A percentile compares a stretch with the other conserved stretches of the same genome.
phyloP scores from a whole-genome alignment of 2,797 vertebrate species.

The Artibeus lituratus region DNA sequence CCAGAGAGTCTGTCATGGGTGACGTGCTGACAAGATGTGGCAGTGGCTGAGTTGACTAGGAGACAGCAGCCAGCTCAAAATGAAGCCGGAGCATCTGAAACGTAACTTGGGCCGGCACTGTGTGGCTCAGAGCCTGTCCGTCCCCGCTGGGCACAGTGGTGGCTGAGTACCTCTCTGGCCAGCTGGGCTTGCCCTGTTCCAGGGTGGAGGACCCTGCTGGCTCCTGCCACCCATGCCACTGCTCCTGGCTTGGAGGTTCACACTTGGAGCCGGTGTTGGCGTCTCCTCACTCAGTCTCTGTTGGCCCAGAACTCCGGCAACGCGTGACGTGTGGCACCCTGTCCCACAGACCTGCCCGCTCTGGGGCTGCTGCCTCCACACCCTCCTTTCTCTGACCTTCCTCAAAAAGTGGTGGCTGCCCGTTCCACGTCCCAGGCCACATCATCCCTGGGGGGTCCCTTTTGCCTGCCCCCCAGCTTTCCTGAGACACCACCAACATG shows the following conservation, averaged over 20 bases:
- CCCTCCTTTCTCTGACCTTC: background rate
- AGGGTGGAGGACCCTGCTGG: background rate
- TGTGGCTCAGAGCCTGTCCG: background rate
- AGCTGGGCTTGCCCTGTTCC: background rate
- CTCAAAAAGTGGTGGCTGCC: background rate
- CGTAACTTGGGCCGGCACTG: background rate
- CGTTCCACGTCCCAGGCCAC: accelerated
- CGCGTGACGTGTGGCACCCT: accelerated
- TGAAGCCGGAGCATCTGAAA: background rate
- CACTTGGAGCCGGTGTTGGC: background rate
- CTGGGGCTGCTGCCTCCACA: background rate
- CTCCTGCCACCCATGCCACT: accelerated
- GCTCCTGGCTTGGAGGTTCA: background rate
- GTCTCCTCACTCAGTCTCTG: background rate
- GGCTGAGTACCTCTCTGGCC: background rate
- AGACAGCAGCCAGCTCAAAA: background rate
- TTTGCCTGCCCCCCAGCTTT: background rate
- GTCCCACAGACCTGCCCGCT: background rate
- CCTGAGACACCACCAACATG: no score
- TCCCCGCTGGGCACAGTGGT: background rate
- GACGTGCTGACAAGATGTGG: background rate
- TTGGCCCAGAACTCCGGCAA: background rate
- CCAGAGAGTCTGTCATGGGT: background rate
- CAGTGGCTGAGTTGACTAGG: background rate
- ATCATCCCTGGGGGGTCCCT: no score